Base-by-base conservation (phyloP, 2,113 vertebrate species). In the Petrocephalus zakoni region DNA sequence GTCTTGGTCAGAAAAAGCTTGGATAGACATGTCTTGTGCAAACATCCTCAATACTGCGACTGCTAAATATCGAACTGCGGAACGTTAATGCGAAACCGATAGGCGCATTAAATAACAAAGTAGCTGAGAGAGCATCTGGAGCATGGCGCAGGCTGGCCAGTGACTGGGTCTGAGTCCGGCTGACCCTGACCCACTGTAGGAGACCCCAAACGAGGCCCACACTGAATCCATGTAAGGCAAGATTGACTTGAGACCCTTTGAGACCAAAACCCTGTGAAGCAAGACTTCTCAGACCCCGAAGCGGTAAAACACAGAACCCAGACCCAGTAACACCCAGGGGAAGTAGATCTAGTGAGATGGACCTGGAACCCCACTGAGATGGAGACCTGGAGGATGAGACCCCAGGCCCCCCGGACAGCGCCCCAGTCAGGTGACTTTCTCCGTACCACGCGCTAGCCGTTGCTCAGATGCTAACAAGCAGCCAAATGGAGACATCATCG, bases 401-500 rank as follows among this genome's bases (percentile, higher is more conserved):
- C 86, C 8, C 42, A 22, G 42, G 61, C 61, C 22, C 22, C 46
- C 21, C 46, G 3, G 22, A 51, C 56, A 17, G 37, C 10, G 61
- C 0, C 22, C 13, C 42, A n/a, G 22, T 78, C 87, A 75, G 1
- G 7, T 37, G 64, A 49, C 25, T 53, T 72, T n/a, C 51, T 46
- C 29, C 6, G 34, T 19, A 8, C 34, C 7, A 72, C 68, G 1
- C 10, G 2, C 25, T 81, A 82, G 83, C 51, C 78, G 64, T 88
- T 90, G 93, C 92, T 93, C 91, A 93, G 92, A 92, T 93, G 93
- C 90, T 94, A 94, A 94, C 89, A 56, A 93, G 90, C 90, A 87
- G 52, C 52, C 89, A 88, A 90, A 85, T 29, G 58, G 89, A 90
- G 90, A 89, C 82, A 88, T 83, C 89, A 89, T 61, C 64, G 87